Conservation (phyloP, 2,797 vertebrate species). For the Pteropus rufus region DNA sequence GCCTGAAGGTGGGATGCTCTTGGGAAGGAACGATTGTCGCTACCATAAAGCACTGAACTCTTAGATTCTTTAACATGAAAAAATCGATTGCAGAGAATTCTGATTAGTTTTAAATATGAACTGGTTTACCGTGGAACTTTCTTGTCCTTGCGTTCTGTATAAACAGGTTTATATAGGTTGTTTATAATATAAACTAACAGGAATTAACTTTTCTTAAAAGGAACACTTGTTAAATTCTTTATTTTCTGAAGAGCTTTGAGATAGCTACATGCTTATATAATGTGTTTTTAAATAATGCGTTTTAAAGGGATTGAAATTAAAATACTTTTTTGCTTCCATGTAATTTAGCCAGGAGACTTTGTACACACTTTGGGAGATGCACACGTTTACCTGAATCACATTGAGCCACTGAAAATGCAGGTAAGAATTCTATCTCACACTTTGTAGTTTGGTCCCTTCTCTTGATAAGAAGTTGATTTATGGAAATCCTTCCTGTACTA, state of each 20-base stretch:
- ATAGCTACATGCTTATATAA: not conserved
- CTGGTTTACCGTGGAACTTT: not conserved
- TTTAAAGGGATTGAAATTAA: conserved; percentile 23
- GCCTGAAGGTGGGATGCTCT: conserved; percentile 87
- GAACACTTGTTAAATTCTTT: not conserved
- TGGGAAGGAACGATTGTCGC: fast-evolving
- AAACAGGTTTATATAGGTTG: not conserved
- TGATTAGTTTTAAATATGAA: not conserved
- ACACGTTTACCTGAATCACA: conserved; percentile 94
- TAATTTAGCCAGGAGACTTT: conserved; percentile 92
- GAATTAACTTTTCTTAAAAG: not conserved
- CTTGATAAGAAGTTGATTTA: not conserved
- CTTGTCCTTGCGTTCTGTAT: not conserved
- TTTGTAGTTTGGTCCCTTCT: not conserved
- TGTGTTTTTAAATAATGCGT: not conserved
- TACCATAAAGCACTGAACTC: no score
- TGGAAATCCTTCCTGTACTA: not conserved
- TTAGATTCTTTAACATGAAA: not conserved
- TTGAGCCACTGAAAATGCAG: conserved; percentile 92
- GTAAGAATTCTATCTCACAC: conserved; percentile 78
- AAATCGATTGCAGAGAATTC: not conserved
- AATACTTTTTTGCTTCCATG: not conserved
- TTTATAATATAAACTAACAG: not conserved
- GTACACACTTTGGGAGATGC: conserved; percentile 97
- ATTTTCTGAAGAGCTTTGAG: not conserved